Conservation (phyloP, 2,888 invertebrate genomes). For the Invenusta paracnida region DNA sequence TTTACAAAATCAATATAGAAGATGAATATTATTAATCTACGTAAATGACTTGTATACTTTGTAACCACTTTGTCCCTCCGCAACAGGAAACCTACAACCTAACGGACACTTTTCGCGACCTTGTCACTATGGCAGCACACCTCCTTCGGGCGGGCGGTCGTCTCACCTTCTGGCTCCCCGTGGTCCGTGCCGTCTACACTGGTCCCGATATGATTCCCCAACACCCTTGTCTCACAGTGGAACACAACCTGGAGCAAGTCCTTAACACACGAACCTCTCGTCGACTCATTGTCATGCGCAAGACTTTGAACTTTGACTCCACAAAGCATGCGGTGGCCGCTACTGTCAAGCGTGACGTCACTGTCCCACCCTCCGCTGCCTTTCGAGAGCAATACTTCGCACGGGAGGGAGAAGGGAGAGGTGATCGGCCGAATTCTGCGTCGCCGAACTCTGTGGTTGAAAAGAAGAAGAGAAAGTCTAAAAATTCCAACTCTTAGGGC, state of each 20-base stretch:
- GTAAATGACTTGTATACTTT: no score
- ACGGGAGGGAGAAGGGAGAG: no score
- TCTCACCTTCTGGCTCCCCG: constrained; percentile 90
- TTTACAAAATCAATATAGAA: no score
- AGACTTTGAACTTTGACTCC: constrained; percentile 60
- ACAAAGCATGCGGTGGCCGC: not conserved
- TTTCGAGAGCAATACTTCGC: not conserved
- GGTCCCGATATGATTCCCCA: not conserved
- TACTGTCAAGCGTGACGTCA: not conserved
- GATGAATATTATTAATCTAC: no score
- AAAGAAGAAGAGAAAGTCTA: no score
- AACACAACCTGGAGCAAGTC: constrained; percentile 82
- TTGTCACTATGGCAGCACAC: constrained; percentile 75
- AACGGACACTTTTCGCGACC: constrained; percentile 75
- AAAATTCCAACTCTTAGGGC: no score
- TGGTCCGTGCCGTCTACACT: constrained; percentile 55
- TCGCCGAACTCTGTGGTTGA: no score
- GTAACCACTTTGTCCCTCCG: no score
- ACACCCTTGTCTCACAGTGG: constrained; percentile 74
- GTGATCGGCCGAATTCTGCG: no score
- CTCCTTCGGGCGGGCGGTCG: constrained; percentile 73
- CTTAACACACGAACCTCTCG: constrained; percentile 76
- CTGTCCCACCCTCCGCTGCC: not conserved
- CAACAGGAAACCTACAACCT: constrained; percentile 75
- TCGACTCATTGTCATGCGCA: constrained; percentile 78